Conservation (phyloP, 2,113 vertebrate genomes). For the Bolborhynchus lineola region DNA sequence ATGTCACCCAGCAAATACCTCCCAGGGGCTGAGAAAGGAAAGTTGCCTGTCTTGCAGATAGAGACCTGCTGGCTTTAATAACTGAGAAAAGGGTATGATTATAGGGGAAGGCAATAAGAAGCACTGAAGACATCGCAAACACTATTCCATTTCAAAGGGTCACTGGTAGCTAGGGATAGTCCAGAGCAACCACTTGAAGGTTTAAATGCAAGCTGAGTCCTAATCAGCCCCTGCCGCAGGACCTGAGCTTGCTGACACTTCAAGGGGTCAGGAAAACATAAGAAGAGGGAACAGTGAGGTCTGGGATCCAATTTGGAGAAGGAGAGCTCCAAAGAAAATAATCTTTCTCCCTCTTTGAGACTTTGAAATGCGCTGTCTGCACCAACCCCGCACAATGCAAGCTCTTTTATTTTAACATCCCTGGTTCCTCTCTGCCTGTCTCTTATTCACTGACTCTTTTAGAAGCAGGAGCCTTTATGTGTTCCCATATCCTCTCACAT, state of each 20-base stretch:
- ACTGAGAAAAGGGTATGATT: not conserved
- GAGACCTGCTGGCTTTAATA: not conserved
- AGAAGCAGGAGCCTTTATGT: not conserved
- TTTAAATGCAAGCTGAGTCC: not conserved
- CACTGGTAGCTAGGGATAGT: not conserved
- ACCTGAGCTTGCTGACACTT: not conserved
- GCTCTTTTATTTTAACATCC: not conserved
- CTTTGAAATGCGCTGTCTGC: not conserved
- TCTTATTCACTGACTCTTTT: not conserved
- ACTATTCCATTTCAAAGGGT: not conserved
- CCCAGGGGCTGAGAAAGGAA: not conserved
- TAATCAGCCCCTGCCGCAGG: not conserved
- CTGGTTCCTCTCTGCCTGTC: not conserved
- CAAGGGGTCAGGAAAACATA: not conserved
- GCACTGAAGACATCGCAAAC: not conserved
- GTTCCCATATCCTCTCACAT: conserved; percentile 16
- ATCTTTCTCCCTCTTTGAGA: not conserved
- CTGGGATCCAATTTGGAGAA: not conserved
- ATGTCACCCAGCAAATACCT: not conserved
- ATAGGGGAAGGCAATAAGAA: not conserved
- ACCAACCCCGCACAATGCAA: accelerated
- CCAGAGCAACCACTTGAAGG: not conserved
- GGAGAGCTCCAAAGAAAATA: not conserved
- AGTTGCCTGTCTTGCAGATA: not conserved
- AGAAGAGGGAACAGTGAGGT: not conserved